Evolutionary conservation across 2,113 vertebrate genomes (phyloP).

Genomic region (Gallinago media): DNA sequence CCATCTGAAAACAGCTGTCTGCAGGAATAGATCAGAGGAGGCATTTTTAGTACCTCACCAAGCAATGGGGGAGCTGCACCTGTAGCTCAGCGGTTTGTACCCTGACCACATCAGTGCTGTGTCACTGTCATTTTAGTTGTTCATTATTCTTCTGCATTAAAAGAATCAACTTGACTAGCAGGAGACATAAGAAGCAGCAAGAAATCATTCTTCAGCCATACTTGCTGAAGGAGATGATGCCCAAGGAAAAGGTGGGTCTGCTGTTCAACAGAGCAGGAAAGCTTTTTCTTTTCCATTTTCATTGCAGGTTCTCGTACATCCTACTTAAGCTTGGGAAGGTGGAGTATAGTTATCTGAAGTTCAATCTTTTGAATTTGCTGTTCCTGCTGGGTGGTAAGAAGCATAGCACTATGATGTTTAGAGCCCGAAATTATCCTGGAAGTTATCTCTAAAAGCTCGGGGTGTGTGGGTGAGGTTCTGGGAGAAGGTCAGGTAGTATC

Average conservation of each 20-base stretch:
- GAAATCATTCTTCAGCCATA: background rate
- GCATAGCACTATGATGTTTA: background rate
- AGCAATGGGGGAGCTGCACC: background rate
- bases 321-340: background rate
- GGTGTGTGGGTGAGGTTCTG: background rate
- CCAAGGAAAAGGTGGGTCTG: background rate
- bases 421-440: background rate
- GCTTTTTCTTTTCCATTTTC: background rate
- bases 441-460: background rate
- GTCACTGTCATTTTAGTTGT: conserved; percentile 1
- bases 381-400: background rate
- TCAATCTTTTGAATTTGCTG: background rate
- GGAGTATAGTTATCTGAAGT: background rate
- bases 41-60: background rate
- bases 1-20: conserved; percentile 8
- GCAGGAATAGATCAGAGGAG: background rate
- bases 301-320: background rate
- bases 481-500: background rate
- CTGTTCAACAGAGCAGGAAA: background rate
- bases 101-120: background rate
- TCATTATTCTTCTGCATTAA: background rate
- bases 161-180: background rate
- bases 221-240: background rate
- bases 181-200: background rate
- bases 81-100: conserved; percentile 5